Evolutionary conservation across 2,888 invertebrate genomes (phyloP), one percentile per base, ranked within the genome.

Genomic region (Rosalia funebris): DNA sequence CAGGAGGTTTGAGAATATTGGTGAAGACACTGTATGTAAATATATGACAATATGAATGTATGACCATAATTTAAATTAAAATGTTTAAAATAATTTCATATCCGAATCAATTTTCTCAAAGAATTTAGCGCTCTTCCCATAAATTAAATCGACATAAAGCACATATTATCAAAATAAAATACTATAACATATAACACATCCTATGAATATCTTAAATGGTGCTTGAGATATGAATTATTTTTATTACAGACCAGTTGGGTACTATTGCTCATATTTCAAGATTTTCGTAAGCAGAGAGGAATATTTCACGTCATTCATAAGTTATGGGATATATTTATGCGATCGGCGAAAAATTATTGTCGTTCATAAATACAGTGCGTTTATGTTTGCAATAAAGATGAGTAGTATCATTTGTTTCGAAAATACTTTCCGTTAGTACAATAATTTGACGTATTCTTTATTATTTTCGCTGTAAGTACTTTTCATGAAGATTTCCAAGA

Each of bases 321-420:
- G 46, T 64, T 64, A 63, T 58, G 60, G 53, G 48, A 44, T 34
- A 11, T 60, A 52, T 65, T 59, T 65, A 65, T 59, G 54, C 44
- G 47, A 54, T 44, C 14, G 50, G 19, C 25, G 48, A 56, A 36
- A 54, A 65, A 50, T 65, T 62, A 59, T 62, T 53, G 56, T 50
- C 36, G 20, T 42, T 36, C 53, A 62, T 65, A 62, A 65, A 63
- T 63, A 57, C 52, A 55, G 32, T 39, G 46, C 16, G 48, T 37
- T 57, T 56, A 41, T 42, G 47, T 34, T 36, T 44, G 47, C 34
- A 42, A 44, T 50, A 57, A 57, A 48, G 50, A 31, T 41, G 34
- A 57, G 34, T 20, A 48, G 31, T 7, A 11, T 50, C 32, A 48
- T 57, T 44, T 57, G 47, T 42, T 57, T 47, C 34, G 16, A n/a